Evolutionary conservation across 2,113 vertebrate genomes (phyloP).

Genomic region (Anarhynchus alexandrinus): DNA sequence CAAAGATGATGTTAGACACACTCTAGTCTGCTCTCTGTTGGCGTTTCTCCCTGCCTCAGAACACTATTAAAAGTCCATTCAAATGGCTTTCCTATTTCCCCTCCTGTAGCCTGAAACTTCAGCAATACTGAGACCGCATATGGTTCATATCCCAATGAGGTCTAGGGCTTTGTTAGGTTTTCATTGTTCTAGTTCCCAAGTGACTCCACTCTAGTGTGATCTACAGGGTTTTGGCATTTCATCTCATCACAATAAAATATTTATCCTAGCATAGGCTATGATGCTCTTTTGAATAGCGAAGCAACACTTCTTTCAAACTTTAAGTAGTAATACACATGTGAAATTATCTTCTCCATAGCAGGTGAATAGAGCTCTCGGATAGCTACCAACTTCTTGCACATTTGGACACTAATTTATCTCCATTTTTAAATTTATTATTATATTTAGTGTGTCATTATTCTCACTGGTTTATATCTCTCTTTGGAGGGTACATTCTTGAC

Average conservation of each 20-base stretch:
- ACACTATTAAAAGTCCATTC: background rate
- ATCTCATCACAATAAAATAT: constrained; percentile 16
- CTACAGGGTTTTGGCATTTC: constrained; percentile 11
- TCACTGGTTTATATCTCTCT: background rate
- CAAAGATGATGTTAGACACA: background rate
- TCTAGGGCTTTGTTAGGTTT: background rate
- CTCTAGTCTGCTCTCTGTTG: no score
- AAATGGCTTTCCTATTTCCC: background rate
- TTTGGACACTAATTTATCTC: background rate
- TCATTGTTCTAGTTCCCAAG: background rate
- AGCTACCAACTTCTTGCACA: background rate
- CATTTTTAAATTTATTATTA: background rate
- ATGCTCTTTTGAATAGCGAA: background rate
- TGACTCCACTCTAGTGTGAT: background rate
- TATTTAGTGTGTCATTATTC: background rate
- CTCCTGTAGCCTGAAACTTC: background rate
- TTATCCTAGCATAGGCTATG: background rate
- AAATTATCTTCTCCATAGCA: background rate
- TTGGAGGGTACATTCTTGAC: background rate
- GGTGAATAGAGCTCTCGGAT: background rate
- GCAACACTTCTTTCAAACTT: background rate
- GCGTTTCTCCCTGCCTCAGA: background rate
- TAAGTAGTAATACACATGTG: background rate
- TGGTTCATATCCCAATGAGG: background rate
- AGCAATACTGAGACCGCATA: background rate